Base-by-base conservation (phyloP, 1,140 invertebrate genomes). In the Drosophila tsacasi region DNA sequence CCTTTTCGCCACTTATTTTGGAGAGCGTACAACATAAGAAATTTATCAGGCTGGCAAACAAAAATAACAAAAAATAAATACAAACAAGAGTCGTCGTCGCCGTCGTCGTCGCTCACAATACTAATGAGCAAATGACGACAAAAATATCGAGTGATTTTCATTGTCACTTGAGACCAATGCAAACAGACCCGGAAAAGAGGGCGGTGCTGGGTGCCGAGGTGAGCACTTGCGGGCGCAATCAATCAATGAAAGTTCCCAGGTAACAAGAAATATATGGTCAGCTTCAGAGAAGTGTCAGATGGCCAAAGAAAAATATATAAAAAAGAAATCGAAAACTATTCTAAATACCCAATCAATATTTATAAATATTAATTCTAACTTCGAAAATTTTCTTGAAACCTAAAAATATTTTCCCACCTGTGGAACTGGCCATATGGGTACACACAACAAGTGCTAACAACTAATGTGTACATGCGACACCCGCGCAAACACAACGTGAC, bases 151-250 rank as follows among this genome's bases (percentile, higher is more conserved):
- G 75, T 91, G 81, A 91, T 90, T 86, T 84, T 64, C 79, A 81
- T 71, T 89, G 85, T 81, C 78, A 89, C 85, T 89, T 85, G 82
- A 89, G 74, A 81, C 64, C 78, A 63, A 84, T 62, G 76, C 46
- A 83, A 71, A 81, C 73, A 79, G 69, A 83, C 72, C 77, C 61
- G 80, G 71, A 64, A 83, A 76, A 83, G 60, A 37, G 19, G 73
- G 23, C 5, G 40, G 27, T 1, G 30, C 5, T 19, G 54, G 37
- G 30, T 37, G 19, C n/a, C 25, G 47, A 71, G 67, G 67, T 46
- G 67, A 57, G 63, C 58, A 73, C 72, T 44, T 62, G 67, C 47
- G 50, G 62, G 42, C 37, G 37, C 81, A 83, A 80, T 83, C 81
- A 79, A 83, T 83, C 72, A 75, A 75, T 75, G 59, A 75, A 64